phyloP scores from a whole-genome alignment of 2,113 vertebrate genomes.

The Atherinomorus stipes region DNA sequence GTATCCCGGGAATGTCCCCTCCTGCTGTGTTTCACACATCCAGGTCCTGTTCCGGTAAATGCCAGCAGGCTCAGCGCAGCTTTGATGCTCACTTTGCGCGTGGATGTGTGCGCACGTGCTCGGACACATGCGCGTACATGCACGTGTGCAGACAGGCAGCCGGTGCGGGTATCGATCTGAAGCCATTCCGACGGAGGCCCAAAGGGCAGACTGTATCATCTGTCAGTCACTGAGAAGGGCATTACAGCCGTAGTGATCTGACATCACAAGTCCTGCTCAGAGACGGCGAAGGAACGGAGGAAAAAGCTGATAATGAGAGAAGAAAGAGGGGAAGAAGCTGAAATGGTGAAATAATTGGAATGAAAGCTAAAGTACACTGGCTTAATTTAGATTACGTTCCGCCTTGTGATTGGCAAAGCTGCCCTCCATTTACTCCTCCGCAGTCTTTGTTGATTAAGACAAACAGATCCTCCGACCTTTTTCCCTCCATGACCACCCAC shows the following conservation, averaged over 20 bases:
- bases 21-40: slow-evolving; percentile 61
- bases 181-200: slow-evolving; percentile 61
- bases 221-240: slow-evolving; percentile 73
- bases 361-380: not conserved
- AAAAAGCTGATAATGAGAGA: not conserved
- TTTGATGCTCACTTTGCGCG: slow-evolving; percentile 64
- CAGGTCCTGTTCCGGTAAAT: slow-evolving; percentile 71
- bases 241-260: slow-evolving; percentile 60
- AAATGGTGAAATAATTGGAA: slow-evolving; percentile 33
- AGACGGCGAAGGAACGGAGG: not conserved
- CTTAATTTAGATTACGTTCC: not conserved
- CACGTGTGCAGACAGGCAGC: slow-evolving; percentile 70
- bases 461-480: slow-evolving; percentile 55
- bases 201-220: slow-evolving; percentile 74
- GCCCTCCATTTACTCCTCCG: not conserved
- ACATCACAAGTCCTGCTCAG: slow-evolving; percentile 62
- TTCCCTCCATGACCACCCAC: slow-evolving; percentile 62
- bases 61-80: slow-evolving; percentile 44
- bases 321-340: slow-evolving; percentile 13
- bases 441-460: slow-evolving; percentile 53
- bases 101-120: slow-evolving; percentile 24
- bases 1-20: slow-evolving; percentile 61
- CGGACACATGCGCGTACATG: not conserved
- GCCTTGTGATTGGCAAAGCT: not conserved
- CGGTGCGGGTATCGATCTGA: slow-evolving; percentile 75